phyloP scores from a whole-genome alignment of 2,797 vertebrate genomes.

The Pseudocheirus occidentalis region DNA sequence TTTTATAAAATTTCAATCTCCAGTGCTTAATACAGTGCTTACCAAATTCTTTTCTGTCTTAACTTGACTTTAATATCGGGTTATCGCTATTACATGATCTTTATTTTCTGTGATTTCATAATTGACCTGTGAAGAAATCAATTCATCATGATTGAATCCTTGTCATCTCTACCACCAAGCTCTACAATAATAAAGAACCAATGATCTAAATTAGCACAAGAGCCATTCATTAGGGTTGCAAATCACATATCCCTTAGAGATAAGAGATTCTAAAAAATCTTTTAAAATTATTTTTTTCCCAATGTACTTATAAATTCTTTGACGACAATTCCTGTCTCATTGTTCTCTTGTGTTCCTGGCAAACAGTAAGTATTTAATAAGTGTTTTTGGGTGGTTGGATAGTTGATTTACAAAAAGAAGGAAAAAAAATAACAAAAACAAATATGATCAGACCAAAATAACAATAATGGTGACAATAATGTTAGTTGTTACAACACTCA shows the following conservation, averaged over 20 bases:
- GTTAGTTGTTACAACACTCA: not conserved
- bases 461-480: not conserved
- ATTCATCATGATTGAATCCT: no score
- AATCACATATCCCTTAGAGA: not conserved
- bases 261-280: not conserved
- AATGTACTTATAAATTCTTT: not conserved
- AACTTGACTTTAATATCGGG: no score
- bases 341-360: not conserved
- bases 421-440: not conserved
- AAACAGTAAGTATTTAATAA: not conserved
- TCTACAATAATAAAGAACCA: no score
- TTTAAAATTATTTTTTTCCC: not conserved
- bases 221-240: not conserved
- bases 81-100: not conserved
- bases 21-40: no score
- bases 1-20: no score
- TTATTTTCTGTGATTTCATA: no score
- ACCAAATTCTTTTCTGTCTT: no score
- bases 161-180: no score
- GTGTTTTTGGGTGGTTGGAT: not conserved
- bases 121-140: no score
- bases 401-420: not conserved
- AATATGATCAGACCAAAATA: not conserved
- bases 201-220: not conserved
- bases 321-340: not conserved